phyloP scores from a whole-genome alignment of 1,140 invertebrate species.

The Ceratosolen solmsi region DNA sequence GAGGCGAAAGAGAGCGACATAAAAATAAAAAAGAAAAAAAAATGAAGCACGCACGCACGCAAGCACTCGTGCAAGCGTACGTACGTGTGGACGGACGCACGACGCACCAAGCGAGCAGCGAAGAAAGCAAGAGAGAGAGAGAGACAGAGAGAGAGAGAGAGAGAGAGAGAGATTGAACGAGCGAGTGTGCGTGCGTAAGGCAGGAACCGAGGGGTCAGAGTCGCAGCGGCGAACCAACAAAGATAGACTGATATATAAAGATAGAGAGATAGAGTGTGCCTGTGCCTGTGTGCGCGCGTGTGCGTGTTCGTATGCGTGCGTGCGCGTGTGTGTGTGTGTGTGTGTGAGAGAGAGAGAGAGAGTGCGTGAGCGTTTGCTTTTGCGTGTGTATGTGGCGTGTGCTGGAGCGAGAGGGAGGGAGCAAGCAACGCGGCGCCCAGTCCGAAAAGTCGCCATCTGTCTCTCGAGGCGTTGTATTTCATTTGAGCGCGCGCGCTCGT shows the following conservation, averaged over 20 bases:
- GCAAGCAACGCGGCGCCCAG: conserved; percentile 1
- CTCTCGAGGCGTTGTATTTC: conserved; percentile 48
- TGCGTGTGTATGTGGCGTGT: no score
- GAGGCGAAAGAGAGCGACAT: not conserved
- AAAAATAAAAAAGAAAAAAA: not conserved
- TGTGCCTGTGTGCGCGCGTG: no score
- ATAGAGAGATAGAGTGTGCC: no score
- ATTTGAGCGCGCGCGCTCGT: not conserved
- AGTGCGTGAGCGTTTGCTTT: no score
- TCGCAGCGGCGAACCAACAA: not conserved
- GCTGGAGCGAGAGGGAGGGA: no score
- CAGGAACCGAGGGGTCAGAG: conserved; percentile 9
- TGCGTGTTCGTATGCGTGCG: no score
- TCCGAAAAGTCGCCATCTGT: conserved; percentile 50
- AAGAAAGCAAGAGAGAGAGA: not conserved
- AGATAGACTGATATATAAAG: no score
- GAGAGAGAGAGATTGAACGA: not conserved
- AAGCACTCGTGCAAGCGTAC: no score
- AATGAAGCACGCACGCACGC: not conserved
- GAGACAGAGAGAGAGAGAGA: not conserved
- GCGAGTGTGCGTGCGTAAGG: no score
- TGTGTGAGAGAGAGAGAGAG: no score
- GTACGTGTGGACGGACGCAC: no score
- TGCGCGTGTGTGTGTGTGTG: no score
- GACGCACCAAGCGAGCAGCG: not conserved